Evolutionary conservation across 2,888 invertebrate genomes (phyloP), one percentile per base, ranked within the genome.

Genomic region (Eupeodes luniger): DNA sequence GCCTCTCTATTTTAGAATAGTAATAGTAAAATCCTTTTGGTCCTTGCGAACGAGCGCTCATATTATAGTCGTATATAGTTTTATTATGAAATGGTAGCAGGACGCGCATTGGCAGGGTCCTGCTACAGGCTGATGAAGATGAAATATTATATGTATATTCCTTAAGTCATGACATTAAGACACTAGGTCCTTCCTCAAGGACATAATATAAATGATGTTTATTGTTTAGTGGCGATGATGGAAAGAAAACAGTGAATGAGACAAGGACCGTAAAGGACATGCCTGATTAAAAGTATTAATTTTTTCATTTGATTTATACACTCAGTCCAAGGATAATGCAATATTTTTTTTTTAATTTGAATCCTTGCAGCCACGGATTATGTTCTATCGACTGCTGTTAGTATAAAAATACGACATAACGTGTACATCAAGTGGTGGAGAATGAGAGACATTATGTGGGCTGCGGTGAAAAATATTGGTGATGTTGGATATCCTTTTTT

Each of bases 121-220:
- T 36, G 40, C 40, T 16, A 7, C 14, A 19, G 12, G 55, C 40
- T 55, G 69, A 55, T 70, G 19, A 40, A 55, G 27, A 27, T 27
- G 27, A 27, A 27, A 27, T 27, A 27, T 27, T 27, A 27, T 0
- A 3, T 27, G 16, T 2, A 27, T 10, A 16, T 27, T 40, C 16
- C 47, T 36, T 11, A 34, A 67, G 27, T 0, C 64, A 44, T 11
- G 47, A 11, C 44, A 66, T 19, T 47, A 47, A 47, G 16, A 69
- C n/a, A 69, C 78, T 61, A 69, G 78, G 61, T 69, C 44, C 40
- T 61, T 36, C 27, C 0, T 59, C 69, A 78, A 78, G 78, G 78
- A 67, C 27, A 11, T 19, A 34, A 19, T 40, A 12, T 66, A 47
- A 49, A 69, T 36, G 44, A 70, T 62, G 40, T 79, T 62, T 70